phyloP scores from a whole-genome alignment of 2,797 vertebrate species.

The Distichodus sexfasciatus region DNA sequence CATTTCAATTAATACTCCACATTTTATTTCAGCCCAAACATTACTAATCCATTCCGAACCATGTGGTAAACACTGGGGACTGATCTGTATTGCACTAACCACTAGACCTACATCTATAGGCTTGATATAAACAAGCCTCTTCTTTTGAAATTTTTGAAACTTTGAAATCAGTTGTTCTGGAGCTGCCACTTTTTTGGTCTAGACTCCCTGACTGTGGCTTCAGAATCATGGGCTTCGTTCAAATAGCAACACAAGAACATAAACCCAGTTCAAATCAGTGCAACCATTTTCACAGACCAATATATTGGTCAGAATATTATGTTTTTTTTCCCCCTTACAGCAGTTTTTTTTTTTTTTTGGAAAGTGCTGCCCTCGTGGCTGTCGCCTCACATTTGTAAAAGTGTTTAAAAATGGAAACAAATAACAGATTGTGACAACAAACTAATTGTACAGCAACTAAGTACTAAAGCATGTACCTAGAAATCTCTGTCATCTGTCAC shows the following conservation, averaged over 20 bases:
- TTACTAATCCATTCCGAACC: too few species aligned
- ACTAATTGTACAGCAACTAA: not conserved
- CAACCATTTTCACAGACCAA: not conserved
- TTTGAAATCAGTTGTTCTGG: not conserved
- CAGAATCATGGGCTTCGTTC: not conserved
- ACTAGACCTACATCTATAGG: too few species aligned
- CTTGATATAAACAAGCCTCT: too few species aligned
- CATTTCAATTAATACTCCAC: too few species aligned
- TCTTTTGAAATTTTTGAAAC: too few species aligned
- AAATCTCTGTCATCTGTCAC: not conserved
- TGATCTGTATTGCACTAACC: not conserved
- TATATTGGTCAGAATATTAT: not conserved
- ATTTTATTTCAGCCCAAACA: too few species aligned
- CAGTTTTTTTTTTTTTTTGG: not conserved
- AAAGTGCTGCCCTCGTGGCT: conserved; percentile 7
- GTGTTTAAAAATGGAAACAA: not conserved
- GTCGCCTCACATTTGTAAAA: not conserved
- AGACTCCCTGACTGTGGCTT: not conserved
- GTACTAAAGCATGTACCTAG: not conserved
- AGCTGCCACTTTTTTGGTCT: not conserved
- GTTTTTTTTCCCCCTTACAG: not conserved
- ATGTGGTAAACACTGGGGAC: too few species aligned
- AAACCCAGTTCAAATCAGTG: not conserved
- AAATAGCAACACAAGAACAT: not conserved
- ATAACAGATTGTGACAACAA: not conserved